Percentiles rank a stretch among this genome's conserved stretches.
Conservation (phyloP, 2,797 vertebrate species). For the Myotis daubentonii region DNA sequence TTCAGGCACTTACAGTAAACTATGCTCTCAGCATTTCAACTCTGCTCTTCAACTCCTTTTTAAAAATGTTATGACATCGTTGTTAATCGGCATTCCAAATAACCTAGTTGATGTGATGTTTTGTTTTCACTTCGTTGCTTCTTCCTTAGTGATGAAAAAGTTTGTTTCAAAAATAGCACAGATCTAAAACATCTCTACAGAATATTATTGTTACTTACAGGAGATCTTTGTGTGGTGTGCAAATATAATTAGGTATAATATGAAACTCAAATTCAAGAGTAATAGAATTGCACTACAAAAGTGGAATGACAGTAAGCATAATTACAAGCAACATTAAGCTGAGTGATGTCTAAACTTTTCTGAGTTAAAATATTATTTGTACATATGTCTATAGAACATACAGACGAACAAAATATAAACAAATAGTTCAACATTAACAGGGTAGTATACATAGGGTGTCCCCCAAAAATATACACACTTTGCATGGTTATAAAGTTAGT, state of each 20-base stretch:
- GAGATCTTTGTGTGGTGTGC: not conserved
- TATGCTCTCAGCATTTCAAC: not conserved
- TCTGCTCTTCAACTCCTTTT: slow-evolving; percentile 32
- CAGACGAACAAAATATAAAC: not conserved
- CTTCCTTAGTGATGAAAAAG: slow-evolving; percentile 52
- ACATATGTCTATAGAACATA: not conserved
- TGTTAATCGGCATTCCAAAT: slow-evolving; percentile 1
- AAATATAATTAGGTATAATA: slow-evolving; percentile 19
- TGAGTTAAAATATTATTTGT: not conserved
- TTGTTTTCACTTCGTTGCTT: not conserved
- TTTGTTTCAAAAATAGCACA: slow-evolving; percentile 44
- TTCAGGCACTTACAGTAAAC: slow-evolving; percentile 58
- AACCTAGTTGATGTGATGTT: not conserved
- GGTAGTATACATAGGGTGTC: not conserved
- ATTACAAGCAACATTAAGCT: slow-evolving; percentile 22
- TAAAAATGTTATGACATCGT: slow-evolving; percentile 59
- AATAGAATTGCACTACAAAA: slow-evolving; percentile 4
- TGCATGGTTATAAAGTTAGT: too few relatives aligned
- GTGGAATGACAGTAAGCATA: not conserved
- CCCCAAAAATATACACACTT: too few relatives aligned
- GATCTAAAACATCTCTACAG: not conserved
- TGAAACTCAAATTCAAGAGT: slow-evolving; percentile 25
- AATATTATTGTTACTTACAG: not conserved
- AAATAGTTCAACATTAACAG: not conserved
- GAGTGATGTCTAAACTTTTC: slow-evolving; percentile 35